A percentile compares a stretch with the other conserved stretches of the same genome.
phyloP scores from a whole-genome alignment of 1,140 invertebrate species.

The Drosophila varians region DNA sequence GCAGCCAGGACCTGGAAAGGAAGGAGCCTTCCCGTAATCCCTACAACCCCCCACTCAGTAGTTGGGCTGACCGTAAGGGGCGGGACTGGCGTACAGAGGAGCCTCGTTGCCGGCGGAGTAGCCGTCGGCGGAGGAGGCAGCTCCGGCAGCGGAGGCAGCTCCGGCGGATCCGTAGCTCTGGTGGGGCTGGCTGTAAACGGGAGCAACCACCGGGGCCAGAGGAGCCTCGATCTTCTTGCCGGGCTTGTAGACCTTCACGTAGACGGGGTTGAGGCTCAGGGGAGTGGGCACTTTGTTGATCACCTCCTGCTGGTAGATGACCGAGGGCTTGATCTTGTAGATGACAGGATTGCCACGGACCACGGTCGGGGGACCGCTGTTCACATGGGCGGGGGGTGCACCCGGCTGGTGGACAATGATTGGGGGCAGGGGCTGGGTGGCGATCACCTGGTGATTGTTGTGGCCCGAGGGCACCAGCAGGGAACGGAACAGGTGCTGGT shows the following conservation, averaged over 20 bases:
- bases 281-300: slow-evolving; percentile 82
- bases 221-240: slow-evolving; percentile 80
- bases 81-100: slow-evolving; percentile 63
- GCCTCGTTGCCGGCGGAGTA: slow-evolving; percentile 55
- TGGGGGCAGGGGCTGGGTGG: slow-evolving; percentile 77
- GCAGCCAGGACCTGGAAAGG: background rate
- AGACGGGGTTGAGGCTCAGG: slow-evolving; percentile 77
- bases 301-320: slow-evolving; percentile 82
- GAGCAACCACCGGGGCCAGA: slow-evolving; percentile 69
- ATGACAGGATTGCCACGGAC: slow-evolving; percentile 79
- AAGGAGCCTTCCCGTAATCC: background rate
- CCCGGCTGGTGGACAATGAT: slow-evolving; percentile 80
- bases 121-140: slow-evolving; percentile 37
- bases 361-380: slow-evolving; percentile 76
- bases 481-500: slow-evolving; percentile 76
- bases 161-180: slow-evolving; percentile 48
- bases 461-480: slow-evolving; percentile 74
- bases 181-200: slow-evolving; percentile 48
- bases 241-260: slow-evolving; percentile 82
- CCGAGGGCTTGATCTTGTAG: slow-evolving; percentile 79
- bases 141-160: slow-evolving; percentile 36
- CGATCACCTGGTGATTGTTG: slow-evolving; percentile 79
- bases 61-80: slow-evolving; percentile 61
- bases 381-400: slow-evolving; percentile 71
- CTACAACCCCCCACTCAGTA: slow-evolving; percentile 39